phyloP scores from a whole-genome alignment of 2,113 vertebrate species.

The Cacatua alba region DNA sequence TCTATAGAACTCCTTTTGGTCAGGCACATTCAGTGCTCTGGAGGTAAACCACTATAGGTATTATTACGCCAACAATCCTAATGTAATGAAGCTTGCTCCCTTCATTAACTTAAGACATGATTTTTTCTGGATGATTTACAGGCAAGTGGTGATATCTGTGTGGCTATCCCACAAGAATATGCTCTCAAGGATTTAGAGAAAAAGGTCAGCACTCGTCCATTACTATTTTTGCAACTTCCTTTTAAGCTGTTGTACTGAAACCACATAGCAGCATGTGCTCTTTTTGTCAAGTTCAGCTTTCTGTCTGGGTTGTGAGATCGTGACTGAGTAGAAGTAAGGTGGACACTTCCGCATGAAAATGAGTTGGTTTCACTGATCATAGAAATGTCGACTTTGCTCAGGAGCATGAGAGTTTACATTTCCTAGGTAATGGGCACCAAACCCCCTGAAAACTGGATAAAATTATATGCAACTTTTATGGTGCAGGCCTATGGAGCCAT shows the following conservation, averaged over 20 bases:
- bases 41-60: neutral
- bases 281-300: neutral
- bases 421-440: constrained; percentile 63
- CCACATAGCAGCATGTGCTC: neutral
- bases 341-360: constrained; percentile 20
- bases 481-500: constrained; percentile 35
- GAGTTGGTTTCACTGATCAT: constrained; percentile 4
- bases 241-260: neutral
- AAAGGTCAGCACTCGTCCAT: neutral
- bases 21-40: neutral
- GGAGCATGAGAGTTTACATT: constrained; percentile 45
- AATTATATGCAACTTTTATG: constrained; percentile 53
- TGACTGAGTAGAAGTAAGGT: neutral
- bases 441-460: constrained; percentile 49
- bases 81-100: neutral
- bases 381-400: constrained; percentile 11
- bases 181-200: neutral
- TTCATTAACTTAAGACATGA: neutral
- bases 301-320: neutral
- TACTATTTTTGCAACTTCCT: constrained; percentile 47
- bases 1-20: neutral
- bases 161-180: neutral
- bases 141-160: neutral
- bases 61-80: neutral
- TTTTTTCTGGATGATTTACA: neutral